phyloP scores from a whole-genome alignment of 2,113 vertebrate species.

The Chamaetylas fuelleborni region DNA sequence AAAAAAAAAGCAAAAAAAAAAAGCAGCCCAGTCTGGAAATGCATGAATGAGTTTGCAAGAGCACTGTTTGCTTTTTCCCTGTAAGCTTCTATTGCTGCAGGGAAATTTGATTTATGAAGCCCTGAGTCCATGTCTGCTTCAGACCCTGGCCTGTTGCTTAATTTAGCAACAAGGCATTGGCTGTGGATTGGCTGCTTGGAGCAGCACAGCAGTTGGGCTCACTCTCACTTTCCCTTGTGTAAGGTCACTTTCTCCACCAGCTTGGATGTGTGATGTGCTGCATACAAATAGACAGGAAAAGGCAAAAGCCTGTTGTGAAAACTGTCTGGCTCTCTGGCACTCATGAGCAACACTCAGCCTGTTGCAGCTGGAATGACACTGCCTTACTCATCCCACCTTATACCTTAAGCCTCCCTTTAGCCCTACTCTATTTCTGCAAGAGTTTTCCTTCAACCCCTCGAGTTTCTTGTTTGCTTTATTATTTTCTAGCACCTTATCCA shows the following conservation, averaged over 20 bases:
- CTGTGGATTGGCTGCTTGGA: slow-evolving; percentile 52
- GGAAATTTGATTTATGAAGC: slow-evolving; percentile 68
- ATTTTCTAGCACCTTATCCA: not conserved
- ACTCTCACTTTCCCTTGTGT: slow-evolving; percentile 8
- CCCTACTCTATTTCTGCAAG: not conserved
- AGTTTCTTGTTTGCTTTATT: not conserved
- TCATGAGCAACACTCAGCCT: not conserved
- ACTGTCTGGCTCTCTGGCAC: not conserved
- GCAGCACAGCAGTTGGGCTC: slow-evolving; percentile 21
- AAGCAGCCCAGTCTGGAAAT: not conserved
- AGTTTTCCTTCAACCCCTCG: not conserved
- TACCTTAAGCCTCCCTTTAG: not conserved
- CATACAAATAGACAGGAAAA: slow-evolving; percentile 49
- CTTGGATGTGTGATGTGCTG: not conserved
- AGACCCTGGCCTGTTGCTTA: slow-evolving; percentile 52
- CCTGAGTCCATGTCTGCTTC: slow-evolving; percentile 38
- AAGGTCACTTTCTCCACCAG: slow-evolving; percentile 49
- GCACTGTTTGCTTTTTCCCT: slow-evolving; percentile 30
- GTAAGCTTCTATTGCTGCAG: slow-evolving; percentile 27
- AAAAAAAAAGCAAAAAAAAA: not conserved
- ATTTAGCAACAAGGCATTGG: slow-evolving; percentile 38
- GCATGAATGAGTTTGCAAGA: slow-evolving; percentile 50
- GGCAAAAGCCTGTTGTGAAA: slow-evolving; percentile 4
- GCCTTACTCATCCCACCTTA: not conserved
- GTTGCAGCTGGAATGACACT: not conserved